A percentile compares a stretch with the other conserved stretches of the same genome.
phyloP scores from a whole-genome alignment of 2,113 vertebrate species.

The Alethe diademata region DNA sequence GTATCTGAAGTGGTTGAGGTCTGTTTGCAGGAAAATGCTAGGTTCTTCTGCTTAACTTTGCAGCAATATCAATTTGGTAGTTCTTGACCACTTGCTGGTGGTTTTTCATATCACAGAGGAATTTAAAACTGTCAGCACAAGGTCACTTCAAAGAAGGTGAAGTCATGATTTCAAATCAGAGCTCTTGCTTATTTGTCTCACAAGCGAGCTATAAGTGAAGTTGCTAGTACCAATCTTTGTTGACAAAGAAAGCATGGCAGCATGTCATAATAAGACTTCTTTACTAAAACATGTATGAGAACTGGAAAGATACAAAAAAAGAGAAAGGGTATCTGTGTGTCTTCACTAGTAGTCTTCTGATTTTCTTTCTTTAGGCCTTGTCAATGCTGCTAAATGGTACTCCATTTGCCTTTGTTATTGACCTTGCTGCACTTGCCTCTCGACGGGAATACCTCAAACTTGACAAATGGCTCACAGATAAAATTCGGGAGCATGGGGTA shows the following conservation, averaged over 20 bases:
- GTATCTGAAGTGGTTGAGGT: not conserved
- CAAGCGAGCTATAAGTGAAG: not conserved
- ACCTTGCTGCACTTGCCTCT: constrained; percentile 99
- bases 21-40: not conserved
- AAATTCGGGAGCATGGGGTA: constrained; percentile 99
- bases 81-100: not conserved
- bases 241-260: not conserved
- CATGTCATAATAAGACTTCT: not conserved
- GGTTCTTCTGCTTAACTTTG: not conserved
- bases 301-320: not conserved
- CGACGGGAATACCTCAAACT: constrained; percentile 99
- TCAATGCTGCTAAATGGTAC: constrained; percentile 99
- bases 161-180: not conserved
- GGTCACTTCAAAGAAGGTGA: not conserved
- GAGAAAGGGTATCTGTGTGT: not conserved
- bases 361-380: constrained; percentile 84
- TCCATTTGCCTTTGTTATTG: constrained; percentile 99
- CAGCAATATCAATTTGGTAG: not conserved
- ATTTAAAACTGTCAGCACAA: not conserved
- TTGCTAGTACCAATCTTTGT: not conserved
- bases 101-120: not conserved
- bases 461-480: constrained; percentile 99
- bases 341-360: constrained; percentile 52
- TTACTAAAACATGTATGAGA: not conserved
- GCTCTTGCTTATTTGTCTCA: not conserved